Percentiles rank a stretch among this genome's conserved stretches.
Evolutionary conservation across 1,140 invertebrate species (phyloP).

Genomic region (Caenorhabditis briggsae): DNA sequence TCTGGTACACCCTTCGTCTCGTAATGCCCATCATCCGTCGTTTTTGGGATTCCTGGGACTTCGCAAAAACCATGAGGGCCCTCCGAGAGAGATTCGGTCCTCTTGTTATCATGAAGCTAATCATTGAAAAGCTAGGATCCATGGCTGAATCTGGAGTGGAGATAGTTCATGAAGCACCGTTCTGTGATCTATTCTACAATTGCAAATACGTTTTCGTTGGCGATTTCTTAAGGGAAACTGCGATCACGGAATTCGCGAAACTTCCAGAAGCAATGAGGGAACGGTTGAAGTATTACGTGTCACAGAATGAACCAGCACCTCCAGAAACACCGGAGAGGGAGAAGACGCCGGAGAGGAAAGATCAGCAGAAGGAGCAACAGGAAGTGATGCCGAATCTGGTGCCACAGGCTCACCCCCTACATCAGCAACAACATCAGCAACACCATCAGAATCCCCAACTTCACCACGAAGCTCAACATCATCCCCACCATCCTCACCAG

Average conservation of each 20-base stretch:
- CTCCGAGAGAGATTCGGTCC: not conserved
- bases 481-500: not conserved
- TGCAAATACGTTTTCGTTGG: conserved; percentile 65
- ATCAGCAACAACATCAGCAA: not conserved
- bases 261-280: conserved; percentile 28
- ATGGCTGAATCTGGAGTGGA: conserved; percentile 10
- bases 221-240: conserved; percentile 55
- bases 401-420: not conserved
- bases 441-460: not conserved
- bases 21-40: conserved; percentile 32
- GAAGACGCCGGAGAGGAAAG: not conserved
- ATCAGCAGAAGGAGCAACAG: not conserved
- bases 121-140: conserved; percentile 45
- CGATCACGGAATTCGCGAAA: conserved; percentile 30
- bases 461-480: not conserved
- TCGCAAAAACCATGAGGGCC: conserved; percentile 9
- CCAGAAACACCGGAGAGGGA: not conserved
- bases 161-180: conserved; percentile 33
- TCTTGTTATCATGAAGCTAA: not conserved
- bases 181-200: conserved; percentile 67
- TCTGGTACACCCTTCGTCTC: conserved; percentile 58
- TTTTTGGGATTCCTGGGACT: conserved; percentile 39
- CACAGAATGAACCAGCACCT: conserved; percentile 23
- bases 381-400: not conserved
- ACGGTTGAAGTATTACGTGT: conserved; percentile 50